Evolutionary conservation across 2,113 vertebrate genomes (phyloP).

Genomic region (Scopus umbretta): DNA sequence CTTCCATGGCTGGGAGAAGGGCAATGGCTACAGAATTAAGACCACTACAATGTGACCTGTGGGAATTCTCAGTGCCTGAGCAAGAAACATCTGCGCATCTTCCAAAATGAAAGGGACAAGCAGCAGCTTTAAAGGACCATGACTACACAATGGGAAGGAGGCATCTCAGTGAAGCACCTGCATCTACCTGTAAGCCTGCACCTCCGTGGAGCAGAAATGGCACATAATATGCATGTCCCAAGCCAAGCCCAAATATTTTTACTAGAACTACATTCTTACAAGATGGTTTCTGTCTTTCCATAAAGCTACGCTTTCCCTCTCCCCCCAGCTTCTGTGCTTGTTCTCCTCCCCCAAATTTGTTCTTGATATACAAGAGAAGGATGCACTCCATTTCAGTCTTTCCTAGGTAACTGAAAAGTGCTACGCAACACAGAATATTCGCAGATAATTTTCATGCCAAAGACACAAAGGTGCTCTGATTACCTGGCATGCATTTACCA

Average conservation of each 20-base stretch:
- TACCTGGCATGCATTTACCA: background rate
- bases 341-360: background rate
- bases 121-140: background rate
- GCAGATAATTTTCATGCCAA: background rate
- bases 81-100: background rate
- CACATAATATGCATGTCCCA: background rate
- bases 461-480: background rate
- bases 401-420: background rate
- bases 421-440: background rate
- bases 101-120: background rate
- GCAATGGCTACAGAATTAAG: rapidly evolving
- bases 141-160: background rate
- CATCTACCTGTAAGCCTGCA: background rate
- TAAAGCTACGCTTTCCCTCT: background rate
- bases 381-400: background rate
- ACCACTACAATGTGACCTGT: background rate
- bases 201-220: background rate
- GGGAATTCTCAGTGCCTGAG: background rate
- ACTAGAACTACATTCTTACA: background rate
- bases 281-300: background rate
- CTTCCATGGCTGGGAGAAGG: background rate
- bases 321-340: background rate
- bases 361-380: background rate
- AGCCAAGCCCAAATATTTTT: background rate
- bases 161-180: background rate